Percentiles rank a stretch among this genome's conserved stretches.
Evolutionary conservation across 1,140 invertebrate species (phyloP).

Genomic region (Lepidurus couesii): DNA sequence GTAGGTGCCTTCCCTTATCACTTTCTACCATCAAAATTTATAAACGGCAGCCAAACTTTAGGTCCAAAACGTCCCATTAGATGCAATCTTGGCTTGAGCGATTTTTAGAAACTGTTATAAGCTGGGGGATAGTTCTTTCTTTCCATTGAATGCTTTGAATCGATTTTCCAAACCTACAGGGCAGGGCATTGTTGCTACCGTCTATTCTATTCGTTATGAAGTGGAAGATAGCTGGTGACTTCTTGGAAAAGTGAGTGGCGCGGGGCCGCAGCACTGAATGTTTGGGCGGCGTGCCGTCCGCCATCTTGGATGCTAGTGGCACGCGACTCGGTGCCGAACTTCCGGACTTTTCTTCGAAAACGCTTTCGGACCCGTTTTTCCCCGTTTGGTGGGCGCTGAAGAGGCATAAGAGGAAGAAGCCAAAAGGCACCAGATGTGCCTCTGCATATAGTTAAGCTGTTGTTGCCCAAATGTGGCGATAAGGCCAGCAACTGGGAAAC

Average conservation of each 20-base stretch:
- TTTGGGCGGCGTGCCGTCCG: not conserved
- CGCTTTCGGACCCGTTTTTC: not conserved
- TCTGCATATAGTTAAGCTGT: conserved; percentile 6
- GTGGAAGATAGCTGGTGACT: not conserved
- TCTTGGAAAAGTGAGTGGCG: not conserved
- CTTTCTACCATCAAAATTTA: too few species aligned
- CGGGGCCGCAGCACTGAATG: not conserved
- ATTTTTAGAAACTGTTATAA: too few species aligned
- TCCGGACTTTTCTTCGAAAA: conserved; percentile 15
- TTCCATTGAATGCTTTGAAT: too few species aligned
- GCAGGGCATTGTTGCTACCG: too few species aligned
- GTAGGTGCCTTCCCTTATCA: too few species aligned
- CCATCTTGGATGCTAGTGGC: not conserved
- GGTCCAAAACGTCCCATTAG: too few species aligned
- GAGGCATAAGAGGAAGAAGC: not conserved
- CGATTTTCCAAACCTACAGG: too few species aligned
- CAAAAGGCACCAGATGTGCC: not conserved
- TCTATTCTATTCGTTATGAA: too few species aligned
- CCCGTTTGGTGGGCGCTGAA: not conserved
- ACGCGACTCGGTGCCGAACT: not conserved
- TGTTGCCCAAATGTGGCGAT: conserved; percentile 4
- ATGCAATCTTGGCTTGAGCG: too few species aligned
- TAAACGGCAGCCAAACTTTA: too few species aligned
- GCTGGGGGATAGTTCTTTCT: too few species aligned
- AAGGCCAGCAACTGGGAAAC: not conserved